These are phyloP conservation scores for Cheilosia vulpina DNA, from an alignment of 2,888 invertebrate genomes.

Conservation along the genomic window DNA sequence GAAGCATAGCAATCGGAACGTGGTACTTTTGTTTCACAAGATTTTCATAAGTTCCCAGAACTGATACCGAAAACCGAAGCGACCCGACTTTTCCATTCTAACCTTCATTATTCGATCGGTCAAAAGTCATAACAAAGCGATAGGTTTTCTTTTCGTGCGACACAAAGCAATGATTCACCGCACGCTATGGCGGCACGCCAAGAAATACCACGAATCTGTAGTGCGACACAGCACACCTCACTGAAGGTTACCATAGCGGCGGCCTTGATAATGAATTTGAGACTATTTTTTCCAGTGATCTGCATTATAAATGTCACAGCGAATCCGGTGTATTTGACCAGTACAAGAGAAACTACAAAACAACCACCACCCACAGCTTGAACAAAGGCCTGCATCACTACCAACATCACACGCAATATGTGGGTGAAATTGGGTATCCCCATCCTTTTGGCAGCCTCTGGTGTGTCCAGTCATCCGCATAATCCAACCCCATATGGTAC, in stretches of 20 bases:
- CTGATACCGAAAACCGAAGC: constrained; percentile 22
- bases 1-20: not conserved
- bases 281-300: not conserved
- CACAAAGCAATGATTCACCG: constrained; percentile 36
- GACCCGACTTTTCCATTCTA: not conserved
- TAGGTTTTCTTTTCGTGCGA: not conserved
- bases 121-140: constrained; percentile 47
- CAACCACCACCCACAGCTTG: constrained; percentile 5
- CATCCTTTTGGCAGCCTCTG: constrained; percentile 50
- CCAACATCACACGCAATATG: constrained; percentile 55
- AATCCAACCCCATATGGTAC: constrained; percentile 78
- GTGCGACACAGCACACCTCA: constrained; percentile 22
- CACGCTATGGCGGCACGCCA: not conserved
- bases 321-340: constrained; percentile 25
- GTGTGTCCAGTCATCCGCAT: constrained; percentile 32
- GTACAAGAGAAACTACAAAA: constrained; percentile 42
- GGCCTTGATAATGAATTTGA: constrained; percentile 53
- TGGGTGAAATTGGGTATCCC: constrained; percentile 61
- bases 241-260: constrained; percentile 10
- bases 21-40: not conserved
- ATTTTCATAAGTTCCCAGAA: constrained; percentile 22
- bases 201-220: constrained; percentile 35
- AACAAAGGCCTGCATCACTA: not conserved
- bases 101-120: constrained; percentile 41
- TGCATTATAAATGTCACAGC: constrained; percentile 56